phyloP scores from a whole-genome alignment of 2,797 vertebrate genomes.

The Acrossocheilus wenchowensis region DNA sequence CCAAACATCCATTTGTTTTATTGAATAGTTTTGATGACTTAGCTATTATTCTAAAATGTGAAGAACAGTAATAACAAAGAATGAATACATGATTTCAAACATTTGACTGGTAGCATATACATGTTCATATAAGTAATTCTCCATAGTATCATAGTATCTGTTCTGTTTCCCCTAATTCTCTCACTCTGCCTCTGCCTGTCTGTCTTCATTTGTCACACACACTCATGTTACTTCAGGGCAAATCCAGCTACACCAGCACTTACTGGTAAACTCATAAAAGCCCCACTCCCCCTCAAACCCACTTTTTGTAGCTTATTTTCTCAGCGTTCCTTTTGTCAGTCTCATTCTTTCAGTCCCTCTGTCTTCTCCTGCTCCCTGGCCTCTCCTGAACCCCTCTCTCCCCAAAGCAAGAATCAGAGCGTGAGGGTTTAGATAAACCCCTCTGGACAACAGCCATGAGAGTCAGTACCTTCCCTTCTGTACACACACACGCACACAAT shows the following conservation, averaged over 20 bases:
- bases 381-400: conserved; percentile 42
- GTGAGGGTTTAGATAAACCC: conserved; percentile 39
- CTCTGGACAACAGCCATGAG: conserved; percentile 35
- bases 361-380: conserved; percentile 35
- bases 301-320: conserved; percentile 36
- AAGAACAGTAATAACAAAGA: not conserved
- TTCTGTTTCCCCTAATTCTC: conserved; percentile 26
- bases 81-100: not conserved
- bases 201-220: conserved; percentile 34
- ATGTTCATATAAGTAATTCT: conserved; percentile 20
- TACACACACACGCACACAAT: conserved; percentile 39
- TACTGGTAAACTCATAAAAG: conserved; percentile 39
- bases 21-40: conserved; percentile 3
- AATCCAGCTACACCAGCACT: not conserved
- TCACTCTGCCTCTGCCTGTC: not conserved
- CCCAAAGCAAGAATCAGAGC: conserved; percentile 38
- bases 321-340: conserved; percentile 41
- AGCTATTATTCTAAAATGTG: not conserved
- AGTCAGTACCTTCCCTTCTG: conserved; percentile 32
- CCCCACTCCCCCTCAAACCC: not conserved
- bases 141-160: not conserved
- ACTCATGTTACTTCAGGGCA: conserved; percentile 28
- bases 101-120: conserved; percentile 19
- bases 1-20: not conserved
- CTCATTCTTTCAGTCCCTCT: conserved; percentile 39